Evolutionary conservation across 2,113 vertebrate genomes (phyloP).

Genomic region (Herpailurus yagouaroundi): DNA sequence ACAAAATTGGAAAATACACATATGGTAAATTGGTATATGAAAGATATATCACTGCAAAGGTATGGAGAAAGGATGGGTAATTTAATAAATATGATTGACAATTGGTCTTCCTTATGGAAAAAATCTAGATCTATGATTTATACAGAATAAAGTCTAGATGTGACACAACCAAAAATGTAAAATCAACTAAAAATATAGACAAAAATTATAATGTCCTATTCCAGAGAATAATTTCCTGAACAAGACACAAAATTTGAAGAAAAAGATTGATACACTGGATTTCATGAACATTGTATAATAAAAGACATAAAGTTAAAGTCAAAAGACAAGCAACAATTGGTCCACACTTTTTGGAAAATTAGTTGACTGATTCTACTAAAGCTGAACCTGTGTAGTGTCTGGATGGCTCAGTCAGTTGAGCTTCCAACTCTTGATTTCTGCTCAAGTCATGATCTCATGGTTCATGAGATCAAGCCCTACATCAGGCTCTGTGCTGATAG

Average conservation of each 20-base stretch:
- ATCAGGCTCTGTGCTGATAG: no score
- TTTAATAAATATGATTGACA: slow-evolving; percentile 5
- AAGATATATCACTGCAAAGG: neutral
- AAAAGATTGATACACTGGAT: neutral
- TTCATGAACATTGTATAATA: neutral
- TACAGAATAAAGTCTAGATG: slow-evolving; percentile 1
- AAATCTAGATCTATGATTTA: neutral
- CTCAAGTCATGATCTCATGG: no score
- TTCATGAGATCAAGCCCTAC: no score
- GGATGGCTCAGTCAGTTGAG: no score
- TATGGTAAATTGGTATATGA: neutral
- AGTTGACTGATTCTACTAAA: neutral
- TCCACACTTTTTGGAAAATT: neutral
- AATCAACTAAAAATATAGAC: neutral
- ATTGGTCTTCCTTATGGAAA: neutral
- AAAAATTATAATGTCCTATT: neutral
- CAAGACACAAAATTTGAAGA: neutral
- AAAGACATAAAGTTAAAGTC: neutral
- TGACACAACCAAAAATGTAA: neutral
- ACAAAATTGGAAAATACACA: neutral
- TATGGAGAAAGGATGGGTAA: neutral
- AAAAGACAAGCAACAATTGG: neutral
- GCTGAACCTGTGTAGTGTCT: neutral
- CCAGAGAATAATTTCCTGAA: neutral
- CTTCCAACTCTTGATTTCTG: no score